Conservation (phyloP, 2,888 invertebrate species). For the Pammene aurita region DNA sequence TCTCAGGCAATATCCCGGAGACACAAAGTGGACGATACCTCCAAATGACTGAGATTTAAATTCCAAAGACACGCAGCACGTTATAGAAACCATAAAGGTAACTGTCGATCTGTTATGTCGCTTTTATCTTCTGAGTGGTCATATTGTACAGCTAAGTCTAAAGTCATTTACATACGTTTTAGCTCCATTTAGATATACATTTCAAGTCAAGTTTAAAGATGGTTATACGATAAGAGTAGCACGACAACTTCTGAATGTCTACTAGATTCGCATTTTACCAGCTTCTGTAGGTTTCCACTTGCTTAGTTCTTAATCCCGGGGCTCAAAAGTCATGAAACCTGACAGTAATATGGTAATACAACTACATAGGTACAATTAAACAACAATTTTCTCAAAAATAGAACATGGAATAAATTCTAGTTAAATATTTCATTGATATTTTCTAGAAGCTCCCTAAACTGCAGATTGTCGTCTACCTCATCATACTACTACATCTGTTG, state of each 20-base stretch:
- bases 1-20: conserved; percentile 9
- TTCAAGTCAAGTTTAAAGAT: conserved; percentile 26
- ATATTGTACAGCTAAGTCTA: conserved; percentile 20
- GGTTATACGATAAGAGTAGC: conserved; percentile 14
- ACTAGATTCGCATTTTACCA: conserved; percentile 7
- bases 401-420: no score
- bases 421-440: no score
- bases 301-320: not conserved
- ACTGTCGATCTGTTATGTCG: conserved; percentile 9
- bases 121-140: conserved; percentile 13
- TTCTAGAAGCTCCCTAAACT: no score
- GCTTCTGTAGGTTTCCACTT: conserved; percentile 6
- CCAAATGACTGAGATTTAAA: not conserved
- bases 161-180: conserved; percentile 17
- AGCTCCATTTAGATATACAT: conserved; percentile 25
- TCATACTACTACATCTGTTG: not conserved
- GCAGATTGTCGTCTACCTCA: no score
- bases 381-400: no score
- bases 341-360: not conserved
- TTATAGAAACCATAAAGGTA: conserved; percentile 3
- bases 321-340: not conserved
- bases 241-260: not conserved
- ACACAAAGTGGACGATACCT: not conserved
- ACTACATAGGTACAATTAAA: not conserved
- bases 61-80: conserved; percentile 1